Base-by-base conservation (phyloP, 2,888 invertebrate species). In the Timema podura region DNA sequence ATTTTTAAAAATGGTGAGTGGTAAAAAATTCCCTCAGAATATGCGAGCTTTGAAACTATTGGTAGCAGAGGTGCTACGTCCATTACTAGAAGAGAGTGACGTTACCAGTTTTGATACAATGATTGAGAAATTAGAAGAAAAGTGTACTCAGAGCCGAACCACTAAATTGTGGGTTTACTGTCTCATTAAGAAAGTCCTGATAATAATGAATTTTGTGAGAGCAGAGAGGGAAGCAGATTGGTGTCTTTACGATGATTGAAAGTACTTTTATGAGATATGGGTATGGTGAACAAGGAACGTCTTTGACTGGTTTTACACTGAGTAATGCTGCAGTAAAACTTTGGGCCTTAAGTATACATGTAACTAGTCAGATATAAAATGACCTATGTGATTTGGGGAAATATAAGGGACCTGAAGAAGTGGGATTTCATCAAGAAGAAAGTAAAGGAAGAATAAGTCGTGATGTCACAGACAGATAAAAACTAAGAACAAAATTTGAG, bases 321-420 rank as follows among this genome's bases (percentile, higher is more conserved):
- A n/a, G n/a, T n/a, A n/a, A n/a, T n/a, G n/a, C n/a, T n/a, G n/a
- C n/a, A n/a, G n/a, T n/a, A n/a, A n/a, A n/a, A n/a, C n/a, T n/a
- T n/a, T n/a, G n/a, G n/a, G n/a, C n/a, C n/a, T n/a, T n/a, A n/a
- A n/a, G n/a, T n/a, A n/a, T n/a, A n/a, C n/a, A n/a, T n/a, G n/a
- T n/a, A n/a, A n/a, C n/a, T n/a, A 54, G 7, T 54, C 54, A 54
- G 54, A n/a, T 54, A 54, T n/a, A 54, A 2, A 54, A 54, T 54
- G 54, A 54, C 16, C n/a, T 13, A 16, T 54, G 54, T 54, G 16
- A 54, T 15, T 15, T 54, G 54, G 7, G 15, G 16, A 16, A 54
- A 6, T 6, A 6, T 54, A 54, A 9, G 7, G 15, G 16, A 15
- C n/a, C 15, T 13, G 5, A 54, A 54, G 54, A 54, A 16, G 54